Conservation (phyloP, 2,113 vertebrate species). For the Alethe diademata region DNA sequence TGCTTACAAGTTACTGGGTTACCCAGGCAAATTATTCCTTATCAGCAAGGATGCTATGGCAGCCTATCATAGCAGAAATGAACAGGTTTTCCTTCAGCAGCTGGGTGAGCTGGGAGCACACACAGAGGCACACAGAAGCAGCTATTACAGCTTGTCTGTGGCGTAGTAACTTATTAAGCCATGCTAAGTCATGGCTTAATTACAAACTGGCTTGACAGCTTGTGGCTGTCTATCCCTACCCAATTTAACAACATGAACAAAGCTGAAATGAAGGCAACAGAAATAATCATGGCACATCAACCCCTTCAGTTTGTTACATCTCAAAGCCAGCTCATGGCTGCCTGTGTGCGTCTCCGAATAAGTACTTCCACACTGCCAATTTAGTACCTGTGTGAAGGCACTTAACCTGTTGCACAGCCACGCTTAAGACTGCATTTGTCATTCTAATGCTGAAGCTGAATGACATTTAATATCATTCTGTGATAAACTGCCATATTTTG, state of each 20-base stretch:
- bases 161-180: conserved; percentile 37
- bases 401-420: conserved; percentile 27
- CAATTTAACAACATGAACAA: conserved; percentile 14
- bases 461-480: neutral
- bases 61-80: neutral
- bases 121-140: neutral
- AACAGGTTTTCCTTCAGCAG: neutral
- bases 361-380: conserved; percentile 2
- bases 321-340: conserved; percentile 19
- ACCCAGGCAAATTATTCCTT: neutral
- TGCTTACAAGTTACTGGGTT: neutral
- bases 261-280: conserved; percentile 25
- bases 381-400: neutral
- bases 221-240: conserved; percentile 38
- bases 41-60: neutral
- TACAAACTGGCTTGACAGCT: conserved; percentile 60
- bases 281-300: conserved; percentile 3
- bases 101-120: neutral
- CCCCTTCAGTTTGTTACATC: neutral
- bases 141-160: conserved; percentile 20
- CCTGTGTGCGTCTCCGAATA: neutral
- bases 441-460: neutral
- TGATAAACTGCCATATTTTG: neutral
- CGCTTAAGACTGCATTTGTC: neutral
- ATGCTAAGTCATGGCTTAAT: conserved; percentile 51